A percentile compares a stretch with the other conserved stretches of the same genome.
Conservation (phyloP, 2,113 vertebrate species). For the Oceanites oceanicus region DNA sequence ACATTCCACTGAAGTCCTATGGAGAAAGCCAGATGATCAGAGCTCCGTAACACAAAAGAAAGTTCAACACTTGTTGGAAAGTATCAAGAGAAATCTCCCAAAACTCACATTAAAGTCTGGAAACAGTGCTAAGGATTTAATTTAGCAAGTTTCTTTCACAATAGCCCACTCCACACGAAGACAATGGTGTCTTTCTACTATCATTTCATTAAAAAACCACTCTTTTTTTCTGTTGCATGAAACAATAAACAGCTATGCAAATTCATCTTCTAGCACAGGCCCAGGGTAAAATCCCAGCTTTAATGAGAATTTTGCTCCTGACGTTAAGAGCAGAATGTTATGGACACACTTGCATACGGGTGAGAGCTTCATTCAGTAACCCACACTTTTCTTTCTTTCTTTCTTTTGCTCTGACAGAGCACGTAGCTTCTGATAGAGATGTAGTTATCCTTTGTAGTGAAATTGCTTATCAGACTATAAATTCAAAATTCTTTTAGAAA, state of each 20-base stretch:
- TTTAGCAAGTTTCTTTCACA: slow-evolving; percentile 7
- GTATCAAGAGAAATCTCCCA: background rate
- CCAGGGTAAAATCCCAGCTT: background rate
- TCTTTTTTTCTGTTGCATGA: background rate
- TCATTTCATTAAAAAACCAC: background rate
- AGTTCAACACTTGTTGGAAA: background rate
- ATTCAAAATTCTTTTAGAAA: background rate
- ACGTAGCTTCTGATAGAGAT: background rate
- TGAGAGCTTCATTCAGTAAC: background rate
- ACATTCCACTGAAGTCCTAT: background rate
- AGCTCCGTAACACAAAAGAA: background rate
- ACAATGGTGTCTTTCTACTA: background rate
- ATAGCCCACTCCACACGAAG: background rate
- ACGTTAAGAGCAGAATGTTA: background rate
- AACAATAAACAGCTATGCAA: background rate
- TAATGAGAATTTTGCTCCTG: background rate
- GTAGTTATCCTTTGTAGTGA: background rate
- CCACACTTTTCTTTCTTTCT: background rate
- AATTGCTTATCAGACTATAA: background rate
- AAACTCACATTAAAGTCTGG: background rate
- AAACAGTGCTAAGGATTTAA: background rate
- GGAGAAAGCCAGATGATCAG: background rate
- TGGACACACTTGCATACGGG: background rate
- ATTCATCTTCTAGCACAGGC: background rate
- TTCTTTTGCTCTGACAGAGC: background rate